phyloP scores from a whole-genome alignment of 1,140 invertebrate species.

The Lasaia peninsularis region DNA sequence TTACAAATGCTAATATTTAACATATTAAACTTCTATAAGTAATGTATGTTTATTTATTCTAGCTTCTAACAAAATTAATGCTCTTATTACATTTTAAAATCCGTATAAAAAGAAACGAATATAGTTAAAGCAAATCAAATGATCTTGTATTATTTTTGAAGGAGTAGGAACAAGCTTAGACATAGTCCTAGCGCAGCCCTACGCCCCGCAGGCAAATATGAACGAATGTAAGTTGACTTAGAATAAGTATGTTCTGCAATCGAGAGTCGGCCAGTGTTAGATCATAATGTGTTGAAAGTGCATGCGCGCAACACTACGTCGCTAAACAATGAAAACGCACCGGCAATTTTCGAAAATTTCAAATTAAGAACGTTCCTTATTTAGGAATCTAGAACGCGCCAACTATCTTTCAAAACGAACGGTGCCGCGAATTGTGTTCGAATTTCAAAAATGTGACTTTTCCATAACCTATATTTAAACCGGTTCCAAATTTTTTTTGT shows the following conservation, averaged over 20 bases:
- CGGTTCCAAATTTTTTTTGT: constrained; percentile 21
- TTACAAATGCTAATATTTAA: too few relatives aligned
- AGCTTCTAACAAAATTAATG: too few relatives aligned
- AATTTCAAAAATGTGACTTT: constrained; percentile 49
- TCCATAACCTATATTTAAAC: constrained; percentile 27
- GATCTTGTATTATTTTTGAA: neutral
- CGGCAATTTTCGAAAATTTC: constrained; percentile 53
- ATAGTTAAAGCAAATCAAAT: too few relatives aligned
- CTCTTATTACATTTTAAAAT: too few relatives aligned
- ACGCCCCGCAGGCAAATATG: constrained; percentile 75
- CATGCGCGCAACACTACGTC: constrained; percentile 60
- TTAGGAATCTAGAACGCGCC: constrained; percentile 33
- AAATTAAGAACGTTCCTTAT: constrained; percentile 34
- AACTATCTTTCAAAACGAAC: constrained; percentile 32
- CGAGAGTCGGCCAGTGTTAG: constrained; percentile 74
- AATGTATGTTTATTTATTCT: too few relatives aligned
- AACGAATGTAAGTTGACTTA: constrained; percentile 78
- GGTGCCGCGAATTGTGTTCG: constrained; percentile 25
- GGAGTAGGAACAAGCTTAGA: constrained; percentile 14
- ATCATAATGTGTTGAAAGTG: constrained; percentile 76
- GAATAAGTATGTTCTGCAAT: constrained; percentile 77
- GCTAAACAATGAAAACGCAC: constrained; percentile 63
- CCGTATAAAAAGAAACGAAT: too few relatives aligned
- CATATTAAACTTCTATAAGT: too few relatives aligned
- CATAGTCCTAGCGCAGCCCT: constrained; percentile 59